Percentiles rank a stretch among this genome's conserved stretches.
These are phyloP conservation scores for Protobothrops mucrosquamatus DNA, from an alignment of 2,113 vertebrate species.

Conservation along the genomic window DNA sequence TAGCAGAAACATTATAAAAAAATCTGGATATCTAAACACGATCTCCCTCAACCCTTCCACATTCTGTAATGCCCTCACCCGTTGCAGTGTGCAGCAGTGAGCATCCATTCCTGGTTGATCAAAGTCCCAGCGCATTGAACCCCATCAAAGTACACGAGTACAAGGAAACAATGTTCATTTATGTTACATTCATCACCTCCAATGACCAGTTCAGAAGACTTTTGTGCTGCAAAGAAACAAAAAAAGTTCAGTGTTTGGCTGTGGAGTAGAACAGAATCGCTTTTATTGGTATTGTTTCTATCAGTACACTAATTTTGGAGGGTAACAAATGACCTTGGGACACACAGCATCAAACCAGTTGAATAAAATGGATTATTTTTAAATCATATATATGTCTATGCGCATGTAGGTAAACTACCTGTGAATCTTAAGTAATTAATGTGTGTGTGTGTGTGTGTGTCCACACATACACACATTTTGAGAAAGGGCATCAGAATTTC, in stretches of 20 bases:
- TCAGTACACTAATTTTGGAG: neutral
- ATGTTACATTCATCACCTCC: neutral
- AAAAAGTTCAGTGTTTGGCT: neutral
- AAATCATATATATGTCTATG: neutral
- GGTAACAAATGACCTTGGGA: neutral
- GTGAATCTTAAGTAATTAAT: neutral
- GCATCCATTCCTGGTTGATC: neutral
- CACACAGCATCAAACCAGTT: neutral
- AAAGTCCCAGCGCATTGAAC: neutral
- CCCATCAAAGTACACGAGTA: neutral
- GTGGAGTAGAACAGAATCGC: neutral
- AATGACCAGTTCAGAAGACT: neutral
- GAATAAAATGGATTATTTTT: neutral
- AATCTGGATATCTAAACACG: neutral
- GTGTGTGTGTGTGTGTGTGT: too few species aligned
- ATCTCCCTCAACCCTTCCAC: neutral
- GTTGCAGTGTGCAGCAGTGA: slow-evolving; percentile 5
- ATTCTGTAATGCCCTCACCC: neutral
- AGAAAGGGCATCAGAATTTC: too few species aligned
- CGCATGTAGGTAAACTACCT: neutral
- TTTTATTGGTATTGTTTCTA: neutral
- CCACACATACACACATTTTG: too few species aligned
- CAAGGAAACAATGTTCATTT: neutral
- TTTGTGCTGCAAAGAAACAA: neutral
- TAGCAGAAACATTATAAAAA: neutral